Base-by-base conservation (phyloP, 2,888 invertebrate genomes). In the Camponotus fellah region DNA sequence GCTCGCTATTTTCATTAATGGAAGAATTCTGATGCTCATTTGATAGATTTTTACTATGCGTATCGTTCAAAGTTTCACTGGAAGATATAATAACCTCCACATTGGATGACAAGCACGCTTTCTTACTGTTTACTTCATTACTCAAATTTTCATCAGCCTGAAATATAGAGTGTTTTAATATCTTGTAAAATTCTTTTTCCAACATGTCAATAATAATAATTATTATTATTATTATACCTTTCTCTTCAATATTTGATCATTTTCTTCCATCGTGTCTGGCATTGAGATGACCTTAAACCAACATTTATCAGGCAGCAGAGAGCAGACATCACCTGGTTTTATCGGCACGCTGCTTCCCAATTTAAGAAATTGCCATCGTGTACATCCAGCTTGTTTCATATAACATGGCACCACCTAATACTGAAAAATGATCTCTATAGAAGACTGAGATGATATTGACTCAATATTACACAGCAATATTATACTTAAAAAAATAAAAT, bases 201-300 rank as follows among this genome's bases (percentile, higher is more conserved):
- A 1, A 10, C 1, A 76, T 37, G 2, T 66, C 53, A 49, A 9
- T 26, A 34, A 14, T 17, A 3, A n/a, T 34, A n/a, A n/a, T n/a
- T n/a, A n/a, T n/a, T n/a, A n/a, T n/a, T n/a, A n/a, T 26, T 14
- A 0, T 34, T 3, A 10, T 89, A 92, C 92, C 86, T 92, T 91
- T 83, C 92, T 89, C 76, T 92, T 92, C 0, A 65, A 65, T 3
- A 34, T 8, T 14, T 83, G 76, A 43, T 84, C 84, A 66, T 69
- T 85, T 10, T 85, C 81, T 46, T 85, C 84, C 84, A 87, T 85
- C 5, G 17, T 83, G 5, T 84, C 84, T 26, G 87, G 58, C 6
- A 82, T 49, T 8, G 85, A 82, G 49, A 91, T 80, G 46, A 93
- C 64, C 87, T 91, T 93, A 83, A 93, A 91, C 91, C 92, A 93